Evolutionary conservation across 2,888 invertebrate genomes (phyloP).

Genomic region (Brachylomia viminalis): DNA sequence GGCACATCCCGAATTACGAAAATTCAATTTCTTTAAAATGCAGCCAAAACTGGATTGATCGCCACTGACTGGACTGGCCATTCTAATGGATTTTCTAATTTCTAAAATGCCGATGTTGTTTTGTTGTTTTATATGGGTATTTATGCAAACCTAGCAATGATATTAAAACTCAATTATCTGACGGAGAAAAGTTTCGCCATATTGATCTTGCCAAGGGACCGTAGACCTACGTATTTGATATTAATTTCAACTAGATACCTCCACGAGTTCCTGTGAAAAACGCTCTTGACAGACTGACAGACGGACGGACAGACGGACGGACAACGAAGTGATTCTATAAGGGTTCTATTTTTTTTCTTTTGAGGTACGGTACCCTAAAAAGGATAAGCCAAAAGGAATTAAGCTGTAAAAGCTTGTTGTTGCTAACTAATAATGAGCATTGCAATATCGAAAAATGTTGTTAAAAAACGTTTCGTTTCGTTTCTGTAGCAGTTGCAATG

Average conservation of each 20-base stretch:
- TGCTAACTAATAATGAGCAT: neutral
- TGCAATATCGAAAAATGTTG: neutral
- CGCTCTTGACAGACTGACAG: no score
- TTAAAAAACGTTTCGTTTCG: no score
- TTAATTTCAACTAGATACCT: no score
- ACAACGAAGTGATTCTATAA: no score
- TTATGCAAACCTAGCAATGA: neutral
- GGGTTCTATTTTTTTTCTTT: no score
- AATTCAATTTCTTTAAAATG: constrained; percentile 39
- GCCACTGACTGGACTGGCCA: no score
- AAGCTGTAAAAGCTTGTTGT: neutral
- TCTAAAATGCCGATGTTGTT: neutral
- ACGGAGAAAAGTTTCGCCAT: neutral
- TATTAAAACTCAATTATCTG: neutral
- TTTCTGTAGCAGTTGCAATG: neutral
- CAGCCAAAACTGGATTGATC: constrained; percentile 40
- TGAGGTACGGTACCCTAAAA: no score
- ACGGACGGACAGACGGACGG: no score
- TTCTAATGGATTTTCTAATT: constrained; percentile 22
- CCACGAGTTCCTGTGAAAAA: no score
- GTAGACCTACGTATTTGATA: no score
- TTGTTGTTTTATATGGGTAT: neutral
- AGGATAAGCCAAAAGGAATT: neutral
- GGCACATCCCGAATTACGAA: constrained; percentile 21
- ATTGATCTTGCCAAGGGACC: no score